A percentile compares a stretch with the other conserved stretches of the same genome.
Evolutionary conservation across 1,140 invertebrate genomes (phyloP).

Genomic region (Oedothorax gibbosus): DNA sequence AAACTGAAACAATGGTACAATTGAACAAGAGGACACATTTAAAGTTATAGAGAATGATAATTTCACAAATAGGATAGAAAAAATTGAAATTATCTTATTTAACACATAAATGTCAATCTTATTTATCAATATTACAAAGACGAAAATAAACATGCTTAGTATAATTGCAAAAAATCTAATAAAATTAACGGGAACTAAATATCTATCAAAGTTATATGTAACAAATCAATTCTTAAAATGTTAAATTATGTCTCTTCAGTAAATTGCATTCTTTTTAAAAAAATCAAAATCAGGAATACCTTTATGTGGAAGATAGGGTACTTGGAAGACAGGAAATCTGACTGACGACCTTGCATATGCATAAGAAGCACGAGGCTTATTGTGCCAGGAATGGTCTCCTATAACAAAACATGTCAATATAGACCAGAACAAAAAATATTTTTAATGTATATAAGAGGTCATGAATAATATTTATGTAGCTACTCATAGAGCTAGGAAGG

Average conservation of each 20-base stretch:
- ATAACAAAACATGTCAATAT: constrained; percentile 3
- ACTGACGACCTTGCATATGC: constrained; percentile 27
- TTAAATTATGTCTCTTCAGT: too few relatives aligned
- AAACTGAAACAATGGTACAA: constrained; percentile 64
- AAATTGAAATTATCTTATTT: too few relatives aligned
- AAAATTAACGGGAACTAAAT: too few relatives aligned
- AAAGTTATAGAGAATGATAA: too few relatives aligned
- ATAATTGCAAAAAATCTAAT: too few relatives aligned
- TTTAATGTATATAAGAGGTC: background rate
- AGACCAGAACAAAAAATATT: background rate
- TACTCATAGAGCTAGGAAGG: too few relatives aligned
- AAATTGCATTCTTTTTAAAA: too few relatives aligned
- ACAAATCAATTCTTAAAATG: too few relatives aligned
- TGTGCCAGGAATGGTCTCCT: constrained; percentile 46
- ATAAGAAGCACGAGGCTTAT: constrained; percentile 46
- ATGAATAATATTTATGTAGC: background rate
- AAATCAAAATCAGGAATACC: background rate
- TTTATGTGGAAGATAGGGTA: constrained; percentile 44
- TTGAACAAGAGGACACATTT: too few relatives aligned
- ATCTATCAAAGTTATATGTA: too few relatives aligned
- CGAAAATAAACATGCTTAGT: too few relatives aligned
- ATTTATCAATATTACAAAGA: too few relatives aligned
- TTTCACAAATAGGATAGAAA: background rate
- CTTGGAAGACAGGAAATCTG: constrained; percentile 13
- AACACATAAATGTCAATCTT: background rate